Evolutionary conservation across 2,888 invertebrate genomes (phyloP), one percentile per base, ranked within the genome.

Genomic region (Eilema sororculum): DNA sequence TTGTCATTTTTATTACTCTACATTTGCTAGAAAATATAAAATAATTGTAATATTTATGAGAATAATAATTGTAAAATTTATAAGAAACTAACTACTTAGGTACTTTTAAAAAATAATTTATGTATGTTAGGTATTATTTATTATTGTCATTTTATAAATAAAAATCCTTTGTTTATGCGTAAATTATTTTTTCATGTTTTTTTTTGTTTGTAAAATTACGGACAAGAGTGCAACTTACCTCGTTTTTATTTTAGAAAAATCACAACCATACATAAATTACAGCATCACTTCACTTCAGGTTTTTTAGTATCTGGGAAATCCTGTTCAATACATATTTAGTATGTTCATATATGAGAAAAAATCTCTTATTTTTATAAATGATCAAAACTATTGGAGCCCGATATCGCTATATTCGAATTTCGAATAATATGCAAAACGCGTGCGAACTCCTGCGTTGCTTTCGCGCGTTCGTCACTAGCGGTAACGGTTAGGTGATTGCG

Each of bases 401-500:
- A 56, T 37, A 71, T 63, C 72, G 74, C 67, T 71, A 68, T 69
- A 78, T 77, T 84, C 75, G 72, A 78, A 71, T 83, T 82, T 78
- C 80, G 78, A 81, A 83, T 80, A 81, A 83, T 80, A 83, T 85
- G 83, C 81, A 84, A 84, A 82, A 83, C 81, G 80, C 84, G 84
- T 83, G 86, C 83, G 78, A 78, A 76, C 78, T 80, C 75, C 71
- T 79, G 80, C 84, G 80, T 68, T 78, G 72, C 78, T 81, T 84
- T 84, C 87, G 90, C 91, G 91, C 93, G 92, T 90, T 90, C 89
- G 90, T 74, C 85, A 82, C 89, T 81, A 86, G 84, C 90, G 90
- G 87, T 86, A 85, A 89, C 91, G 76, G 87, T 86, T 85, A 84
- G 89, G 86, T 89, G 92, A 93, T 94, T 94, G 94, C 89, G 87